Evolutionary conservation across 2,888 invertebrate genomes (phyloP).

Genomic region (Drosophila meridionalis): DNA sequence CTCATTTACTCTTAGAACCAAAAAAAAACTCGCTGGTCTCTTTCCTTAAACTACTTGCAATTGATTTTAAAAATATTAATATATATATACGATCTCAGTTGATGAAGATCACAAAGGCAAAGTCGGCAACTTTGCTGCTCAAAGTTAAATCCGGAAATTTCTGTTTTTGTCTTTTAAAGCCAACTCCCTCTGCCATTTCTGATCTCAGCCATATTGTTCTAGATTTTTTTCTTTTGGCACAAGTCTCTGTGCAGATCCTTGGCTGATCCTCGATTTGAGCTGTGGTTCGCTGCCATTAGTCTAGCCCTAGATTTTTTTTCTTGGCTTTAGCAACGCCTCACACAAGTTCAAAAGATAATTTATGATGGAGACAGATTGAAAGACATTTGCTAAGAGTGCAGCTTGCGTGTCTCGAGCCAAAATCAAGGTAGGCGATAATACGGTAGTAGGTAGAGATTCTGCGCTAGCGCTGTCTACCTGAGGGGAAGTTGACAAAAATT

Average conservation of each 20-base stretch:
- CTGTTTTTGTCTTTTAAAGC: not conserved
- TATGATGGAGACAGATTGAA: conserved; percentile 26
- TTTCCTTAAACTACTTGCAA: too few species aligned
- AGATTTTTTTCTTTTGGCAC: not conserved
- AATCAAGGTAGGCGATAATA: conserved; percentile 34
- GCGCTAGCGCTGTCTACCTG: conserved; percentile 59
- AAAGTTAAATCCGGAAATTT: too few species aligned
- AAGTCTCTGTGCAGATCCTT: conserved; percentile 7
- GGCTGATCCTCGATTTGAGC: conserved; percentile 7
- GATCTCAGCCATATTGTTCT: not conserved
- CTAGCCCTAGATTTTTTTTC: conserved; percentile 54
- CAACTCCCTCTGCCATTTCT: not conserved
- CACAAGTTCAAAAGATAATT: conserved; percentile 52
- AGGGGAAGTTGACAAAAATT: conserved; percentile 72
- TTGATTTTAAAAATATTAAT: not conserved
- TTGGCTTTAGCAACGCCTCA: conserved; percentile 60
- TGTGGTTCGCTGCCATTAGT: conserved; percentile 39
- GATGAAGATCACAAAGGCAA: not conserved
- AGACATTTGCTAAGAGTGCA: conserved; percentile 36
- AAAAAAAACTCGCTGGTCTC: too few species aligned
- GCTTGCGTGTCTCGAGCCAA: conserved; percentile 60
- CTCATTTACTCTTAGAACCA: not conserved
- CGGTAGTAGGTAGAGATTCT: conserved; percentile 63
- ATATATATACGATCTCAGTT: not conserved
- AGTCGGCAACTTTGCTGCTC: not conserved